Evolutionary conservation across 2,113 vertebrate genomes (phyloP), one percentile per base, ranked within the genome.

Genomic region (Bufo bufo): DNA sequence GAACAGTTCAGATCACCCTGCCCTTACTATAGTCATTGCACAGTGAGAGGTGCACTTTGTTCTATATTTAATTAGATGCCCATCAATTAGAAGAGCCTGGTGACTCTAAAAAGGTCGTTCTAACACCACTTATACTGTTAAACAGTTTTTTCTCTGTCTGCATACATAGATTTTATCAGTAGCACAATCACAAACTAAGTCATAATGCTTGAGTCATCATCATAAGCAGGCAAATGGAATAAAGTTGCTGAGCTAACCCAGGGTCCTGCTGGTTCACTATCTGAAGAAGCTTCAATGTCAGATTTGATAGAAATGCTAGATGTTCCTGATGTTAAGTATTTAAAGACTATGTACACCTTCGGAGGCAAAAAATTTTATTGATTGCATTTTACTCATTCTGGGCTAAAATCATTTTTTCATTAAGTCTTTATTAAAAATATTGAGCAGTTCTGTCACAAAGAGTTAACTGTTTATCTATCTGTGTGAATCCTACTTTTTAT

Each of bases 1-100:
- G 50, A 81, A 79, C 50, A 87, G 85, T 80, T 79, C 77, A 87
- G 85, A 87, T 77, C 85, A 81, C 77, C 77, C 85, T 87, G 63
- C 85, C 77, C 85, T 87, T 45, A 20, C 77, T 23, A 84, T 54
- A 43, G 45, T 66, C 58, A 66, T 77, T 78, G 72, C 85, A 80
- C 58, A 45, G 59, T 71, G 85, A 87, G 77, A 87, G 85, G 75
- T 71, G 16, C 49, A 65, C 85, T 87, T 80, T 87, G 61, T 80
- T 79, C 85, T 87, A 77, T 65, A 71, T 71, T 87, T 71, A 87
- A 80, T 87, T 87, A 87, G 85, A 69, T 79, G 23, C 20, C 80
- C 75, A 80, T 87, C 49, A 87, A 87, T 79, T 86, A 86, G 75
- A 87, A 52, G 61, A 79, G 52, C 85, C 19, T 75, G 5, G 47